phyloP scores from a whole-genome alignment of 2,797 vertebrate genomes.

The Trematomus bernacchii region DNA sequence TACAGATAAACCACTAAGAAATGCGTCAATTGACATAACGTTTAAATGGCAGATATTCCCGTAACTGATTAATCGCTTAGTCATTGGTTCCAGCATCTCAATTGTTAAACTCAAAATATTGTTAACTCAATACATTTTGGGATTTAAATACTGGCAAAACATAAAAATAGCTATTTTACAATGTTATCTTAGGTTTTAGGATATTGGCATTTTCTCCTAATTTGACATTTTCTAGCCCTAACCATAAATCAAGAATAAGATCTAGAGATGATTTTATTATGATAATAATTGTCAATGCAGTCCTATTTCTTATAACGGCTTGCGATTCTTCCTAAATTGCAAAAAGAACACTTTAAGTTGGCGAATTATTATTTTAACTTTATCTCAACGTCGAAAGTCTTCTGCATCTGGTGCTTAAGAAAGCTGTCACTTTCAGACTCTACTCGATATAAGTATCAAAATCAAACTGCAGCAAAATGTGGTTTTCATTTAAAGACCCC shows the following conservation, averaged over 20 bases:
- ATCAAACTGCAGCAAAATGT: not conserved
- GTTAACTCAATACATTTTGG: not conserved
- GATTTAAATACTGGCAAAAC: not conserved
- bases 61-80: not conserved
- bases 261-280: not conserved
- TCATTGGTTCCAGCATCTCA: not conserved
- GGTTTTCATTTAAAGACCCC: not conserved
- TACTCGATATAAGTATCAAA: constrained; percentile 1
- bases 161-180: not conserved
- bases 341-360: not conserved
- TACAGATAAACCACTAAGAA: not conserved
- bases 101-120: not conserved
- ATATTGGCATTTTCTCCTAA: not conserved
- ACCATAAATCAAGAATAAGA: not conserved
- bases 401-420: not conserved
- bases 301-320: not conserved
- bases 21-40: not conserved
- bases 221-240: not conserved
- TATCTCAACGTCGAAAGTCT: not conserved
- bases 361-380: not conserved
- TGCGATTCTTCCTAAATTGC: not conserved
- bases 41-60: not conserved
- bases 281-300: not conserved
- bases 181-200: not conserved
- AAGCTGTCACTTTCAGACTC: not conserved